Evolutionary conservation across 2,113 vertebrate species (phyloP).

Genomic region (Aramus guarauna): DNA sequence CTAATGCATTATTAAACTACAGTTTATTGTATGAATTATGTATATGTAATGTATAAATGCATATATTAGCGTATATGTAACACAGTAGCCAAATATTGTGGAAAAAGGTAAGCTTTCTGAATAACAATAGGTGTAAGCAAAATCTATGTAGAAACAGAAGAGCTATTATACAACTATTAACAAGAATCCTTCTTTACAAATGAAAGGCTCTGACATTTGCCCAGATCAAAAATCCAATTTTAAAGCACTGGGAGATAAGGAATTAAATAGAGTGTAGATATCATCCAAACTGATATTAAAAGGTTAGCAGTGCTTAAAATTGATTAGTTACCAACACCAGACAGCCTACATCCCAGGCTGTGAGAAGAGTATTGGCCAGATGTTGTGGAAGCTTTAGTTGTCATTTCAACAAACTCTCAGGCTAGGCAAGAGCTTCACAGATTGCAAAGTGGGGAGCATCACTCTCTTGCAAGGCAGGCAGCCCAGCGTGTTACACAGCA

Average conservation of each 20-base stretch:
- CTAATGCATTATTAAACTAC: conserved; percentile 26
- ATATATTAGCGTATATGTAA: neutral
- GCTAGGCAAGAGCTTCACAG: neutral
- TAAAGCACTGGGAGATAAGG: conserved; percentile 21
- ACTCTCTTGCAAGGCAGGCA: neutral
- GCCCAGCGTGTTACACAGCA: neutral
- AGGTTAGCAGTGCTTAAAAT: conserved; percentile 52
- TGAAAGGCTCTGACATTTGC: conserved; percentile 53
- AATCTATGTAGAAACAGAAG: neutral
- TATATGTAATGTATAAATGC: neutral
- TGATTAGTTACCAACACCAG: conserved; percentile 46
- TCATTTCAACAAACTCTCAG: neutral
- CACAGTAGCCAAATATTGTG: neutral
- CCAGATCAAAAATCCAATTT: conserved; percentile 58
- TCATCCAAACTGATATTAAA: conserved; percentile 53
- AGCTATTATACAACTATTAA: neutral
- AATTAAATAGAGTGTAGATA: conserved; percentile 48
- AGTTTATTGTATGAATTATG: conserved; percentile 7
- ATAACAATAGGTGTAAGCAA: neutral
- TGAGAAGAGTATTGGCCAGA: neutral
- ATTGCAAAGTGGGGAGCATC: neutral
- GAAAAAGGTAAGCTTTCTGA: neutral
- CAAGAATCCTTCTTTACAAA: conserved; percentile 16
- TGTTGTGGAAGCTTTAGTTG: neutral
- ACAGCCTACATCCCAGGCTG: neutral